Base-by-base conservation (phyloP, 2,113 vertebrate genomes). In the Laterallus jamaicensis region DNA sequence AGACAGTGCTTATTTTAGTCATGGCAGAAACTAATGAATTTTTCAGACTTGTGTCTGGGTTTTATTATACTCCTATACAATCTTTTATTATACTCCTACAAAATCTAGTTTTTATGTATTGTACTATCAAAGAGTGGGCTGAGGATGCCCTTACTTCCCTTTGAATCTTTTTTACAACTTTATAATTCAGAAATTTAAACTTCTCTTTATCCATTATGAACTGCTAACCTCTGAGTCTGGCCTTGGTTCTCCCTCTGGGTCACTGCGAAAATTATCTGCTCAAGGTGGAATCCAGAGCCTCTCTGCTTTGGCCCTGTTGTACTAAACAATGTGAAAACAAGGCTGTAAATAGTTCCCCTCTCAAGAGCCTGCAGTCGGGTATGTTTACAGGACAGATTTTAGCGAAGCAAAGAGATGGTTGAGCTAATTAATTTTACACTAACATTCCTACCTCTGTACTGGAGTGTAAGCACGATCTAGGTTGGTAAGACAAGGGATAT, bases 51-150 rank as follows among this genome's bases (percentile, higher is more conserved):
- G 39, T 92, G 79, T 95, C 84, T 94, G 90, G 87, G 75, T 96
- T 97, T 97, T 96, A 95, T 95, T 96, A 94, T 40, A 83, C 64
- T 91, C 82, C 76, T 97, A 94, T 95, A 94, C 91, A 97, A 94
- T 81, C 71, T 97, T 97, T 97, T 97, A 95, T 95, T 96, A 88
- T 94, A 85, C 67, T 94, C 92, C 94, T 96, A 87, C 74, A 96
- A 97, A 95, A 87, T 58, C 78, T 73, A 49, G 2, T 18, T 69
- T 97, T 95, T 96, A 92, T 93, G 66, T 83, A 88, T 85, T 63
- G 15, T 91, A 94, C 82, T 96, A 86, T 63, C 39, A 95, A 85
- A 92, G 20, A 77, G 58, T 88, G 84, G 76, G 84, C 70, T 93
- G 78, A 90, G 49, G 59, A 92, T 77, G 47, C 66, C 76, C 82